Evolutionary conservation across 2,797 vertebrate species (phyloP).

Genomic region (Phylloscopus collybita): DNA sequence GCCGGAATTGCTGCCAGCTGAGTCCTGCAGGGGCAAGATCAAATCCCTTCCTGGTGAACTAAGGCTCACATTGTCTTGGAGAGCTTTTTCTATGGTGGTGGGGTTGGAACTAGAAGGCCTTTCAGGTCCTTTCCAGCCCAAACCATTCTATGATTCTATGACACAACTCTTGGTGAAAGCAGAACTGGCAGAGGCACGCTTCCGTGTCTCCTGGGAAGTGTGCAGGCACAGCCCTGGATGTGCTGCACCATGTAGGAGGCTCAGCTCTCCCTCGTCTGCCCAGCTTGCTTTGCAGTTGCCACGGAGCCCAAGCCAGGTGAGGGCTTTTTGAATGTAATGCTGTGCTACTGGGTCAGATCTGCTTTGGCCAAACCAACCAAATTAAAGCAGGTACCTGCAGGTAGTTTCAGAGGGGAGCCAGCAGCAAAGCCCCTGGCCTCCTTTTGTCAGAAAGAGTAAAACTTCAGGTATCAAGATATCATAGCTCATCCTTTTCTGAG

Average conservation of each 20-base stretch:
- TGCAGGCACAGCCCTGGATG: neutral
- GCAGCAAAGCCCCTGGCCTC: neutral
- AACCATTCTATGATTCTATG: neutral
- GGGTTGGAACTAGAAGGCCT: neutral
- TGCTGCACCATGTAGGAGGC: neutral
- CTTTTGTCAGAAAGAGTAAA: neutral
- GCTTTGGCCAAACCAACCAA: neutral
- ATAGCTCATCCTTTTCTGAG: neutral
- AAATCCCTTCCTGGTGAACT: neutral
- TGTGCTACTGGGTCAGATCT: neutral
- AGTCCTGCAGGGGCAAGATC: rapidly evolving
- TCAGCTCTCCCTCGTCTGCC: neutral
- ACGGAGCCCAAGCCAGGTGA: rapidly evolving
- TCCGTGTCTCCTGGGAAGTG: neutral
- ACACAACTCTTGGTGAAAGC: neutral
- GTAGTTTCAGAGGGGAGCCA: neutral
- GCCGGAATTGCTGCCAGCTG: neutral
- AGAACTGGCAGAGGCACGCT: rapidly evolving
- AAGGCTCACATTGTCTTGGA: neutral
- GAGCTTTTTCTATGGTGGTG: neutral
- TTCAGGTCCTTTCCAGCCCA: neutral
- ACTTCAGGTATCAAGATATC: neutral
- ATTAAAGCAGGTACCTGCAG: neutral
- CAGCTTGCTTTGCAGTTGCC: neutral
- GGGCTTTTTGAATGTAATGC: neutral